phyloP scores from a whole-genome alignment of 2,113 vertebrate genomes.

The Lathamus discolor region DNA sequence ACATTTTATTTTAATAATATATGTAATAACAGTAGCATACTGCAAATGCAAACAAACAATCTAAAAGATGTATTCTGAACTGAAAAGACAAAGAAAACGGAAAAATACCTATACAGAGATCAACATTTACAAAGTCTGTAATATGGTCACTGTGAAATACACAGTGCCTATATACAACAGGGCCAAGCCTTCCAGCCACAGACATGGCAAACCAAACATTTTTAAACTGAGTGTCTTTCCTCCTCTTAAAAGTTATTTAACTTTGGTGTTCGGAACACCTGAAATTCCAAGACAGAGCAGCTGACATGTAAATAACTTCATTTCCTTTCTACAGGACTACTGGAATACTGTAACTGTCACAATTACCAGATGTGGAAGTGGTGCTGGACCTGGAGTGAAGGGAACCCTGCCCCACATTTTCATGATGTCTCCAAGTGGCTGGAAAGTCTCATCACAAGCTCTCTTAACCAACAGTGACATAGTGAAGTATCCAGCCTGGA shows the following conservation, averaged over 20 bases:
- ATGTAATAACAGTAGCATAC: not conserved
- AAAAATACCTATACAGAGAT: not conserved
- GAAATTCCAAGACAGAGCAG: not conserved
- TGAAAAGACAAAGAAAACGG: not conserved
- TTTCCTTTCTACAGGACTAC: not conserved
- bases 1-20: not conserved
- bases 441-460: constrained; percentile 96
- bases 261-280: not conserved
- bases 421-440: constrained; percentile 93
- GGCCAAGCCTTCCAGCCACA: not conserved
- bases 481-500: constrained; percentile 97
- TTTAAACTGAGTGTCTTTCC: not conserved
- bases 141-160: not conserved
- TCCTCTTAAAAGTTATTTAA: not conserved
- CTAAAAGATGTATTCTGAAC: not conserved
- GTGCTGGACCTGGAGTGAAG: constrained; percentile 87
- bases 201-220: not conserved
- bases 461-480: constrained; percentile 95
- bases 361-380: constrained; percentile 89
- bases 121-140: not conserved
- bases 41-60: not conserved
- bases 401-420: constrained; percentile 98
- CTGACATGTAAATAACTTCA: not conserved
- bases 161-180: not conserved
- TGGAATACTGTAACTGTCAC: not conserved